phyloP scores from a whole-genome alignment of 2,113 vertebrate species.

The Orycteropus afer region DNA sequence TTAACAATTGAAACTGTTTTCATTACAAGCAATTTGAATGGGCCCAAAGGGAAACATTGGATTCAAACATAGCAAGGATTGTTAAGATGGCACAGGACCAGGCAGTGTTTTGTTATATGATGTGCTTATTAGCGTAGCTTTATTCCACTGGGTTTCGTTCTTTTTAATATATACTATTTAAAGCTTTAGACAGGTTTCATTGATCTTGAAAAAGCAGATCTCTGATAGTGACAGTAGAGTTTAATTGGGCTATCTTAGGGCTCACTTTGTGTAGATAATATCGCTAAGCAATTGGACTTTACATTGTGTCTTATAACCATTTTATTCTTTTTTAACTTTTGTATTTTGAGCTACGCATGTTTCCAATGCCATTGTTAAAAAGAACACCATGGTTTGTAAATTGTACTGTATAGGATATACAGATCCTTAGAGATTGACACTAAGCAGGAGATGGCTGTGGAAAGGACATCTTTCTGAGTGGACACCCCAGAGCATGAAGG shows the following conservation, averaged over 20 bases:
- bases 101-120: neutral
- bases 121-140: neutral
- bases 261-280: neutral
- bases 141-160: conserved; percentile 18
- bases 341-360: neutral
- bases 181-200: neutral
- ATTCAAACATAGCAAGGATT: neutral
- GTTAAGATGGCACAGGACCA: neutral
- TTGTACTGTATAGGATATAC: neutral
- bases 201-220: neutral
- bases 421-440: neutral
- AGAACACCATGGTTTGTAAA: neutral
- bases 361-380: conserved; percentile 13
- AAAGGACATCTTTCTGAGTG: neutral
- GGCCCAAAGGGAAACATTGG: neutral
- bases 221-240: neutral
- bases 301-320: neutral
- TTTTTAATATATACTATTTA: neutral
- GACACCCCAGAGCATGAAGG: neutral
- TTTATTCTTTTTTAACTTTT: conserved; percentile 46
- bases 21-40: neutral
- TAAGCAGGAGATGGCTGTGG: neutral
- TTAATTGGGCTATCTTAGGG: neutral
- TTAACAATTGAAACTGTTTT: conserved; percentile 25
- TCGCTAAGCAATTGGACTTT: conserved; percentile 12